Evolutionary conservation across 2,888 invertebrate species (phyloP), one percentile per base, ranked within the genome.

Genomic region (Hedya salicella): DNA sequence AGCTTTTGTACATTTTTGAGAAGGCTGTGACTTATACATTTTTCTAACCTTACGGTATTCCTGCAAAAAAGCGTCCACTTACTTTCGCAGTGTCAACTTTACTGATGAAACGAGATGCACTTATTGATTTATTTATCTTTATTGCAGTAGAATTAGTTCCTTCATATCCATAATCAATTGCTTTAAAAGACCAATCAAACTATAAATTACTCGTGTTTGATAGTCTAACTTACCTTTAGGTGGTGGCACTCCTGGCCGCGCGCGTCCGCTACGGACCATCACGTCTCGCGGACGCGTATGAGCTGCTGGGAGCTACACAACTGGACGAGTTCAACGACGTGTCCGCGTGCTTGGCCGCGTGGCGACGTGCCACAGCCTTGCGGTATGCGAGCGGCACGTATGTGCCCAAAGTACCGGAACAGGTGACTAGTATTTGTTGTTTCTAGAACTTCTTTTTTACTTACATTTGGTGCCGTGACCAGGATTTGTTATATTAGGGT

Each of bases 291-390:
- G 96, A 98, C 89, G 97, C 97, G 6, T 95, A 96, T 83, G 98
- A 98, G 88, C 90, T 98, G 75, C 95, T 98, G 82, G 98, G 93
- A 80, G 83, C 97, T 17, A 97, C 98, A 63, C 97, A 95, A 88
- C 93, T 98, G 57, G 97, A 98, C 86, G 97, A 97, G 86, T 95
- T 96, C 85, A 95, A 96, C 87, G 96, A 97, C 86, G 94, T 94
- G 9, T 86, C 92, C 69, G 94, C 94, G 40, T 95, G 97, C 66
- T 88, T 97, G 65, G 89, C 93, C 67, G 95, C 96, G 78, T 98
- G 98, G 98, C 94, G 95, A 59, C 94, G 94, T 76, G 97, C 96
- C n/a, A 94, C 88, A 1, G 75, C 72, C 63, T 57, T 84, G 49
- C 77, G 81, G 0, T 74, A 75, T 72, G 70, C 70, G 25, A 13